Percentiles rank a stretch among this genome's conserved stretches.
phyloP scores from a whole-genome alignment of 2,113 vertebrate species.

The Pseudonaja textilis region DNA sequence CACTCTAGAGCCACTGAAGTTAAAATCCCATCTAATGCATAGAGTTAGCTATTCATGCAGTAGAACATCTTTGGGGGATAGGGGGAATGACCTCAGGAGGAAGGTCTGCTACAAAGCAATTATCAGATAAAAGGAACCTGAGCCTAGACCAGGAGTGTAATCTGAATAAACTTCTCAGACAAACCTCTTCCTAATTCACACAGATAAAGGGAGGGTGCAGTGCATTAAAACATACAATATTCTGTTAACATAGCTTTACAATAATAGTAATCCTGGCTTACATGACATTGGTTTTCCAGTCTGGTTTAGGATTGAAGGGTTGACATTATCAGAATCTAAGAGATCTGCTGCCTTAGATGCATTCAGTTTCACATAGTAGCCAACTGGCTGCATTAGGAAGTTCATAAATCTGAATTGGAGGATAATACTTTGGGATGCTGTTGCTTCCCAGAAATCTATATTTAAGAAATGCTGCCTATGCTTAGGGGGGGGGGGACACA shows the following conservation, averaged over 20 bases:
- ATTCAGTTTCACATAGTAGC: background rate
- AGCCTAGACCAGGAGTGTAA: background rate
- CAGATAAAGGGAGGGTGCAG: background rate
- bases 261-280: background rate
- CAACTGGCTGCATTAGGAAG: background rate
- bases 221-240: background rate
- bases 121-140: background rate
- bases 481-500: background rate
- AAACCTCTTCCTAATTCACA: background rate
- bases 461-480: background rate
- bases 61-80: background rate
- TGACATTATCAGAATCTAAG: background rate
- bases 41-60: background rate
- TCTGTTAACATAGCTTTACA: background rate
- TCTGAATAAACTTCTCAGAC: background rate
- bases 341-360: background rate
- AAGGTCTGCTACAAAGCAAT: background rate
- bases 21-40: background rate
- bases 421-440: background rate
- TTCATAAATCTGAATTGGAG: background rate
- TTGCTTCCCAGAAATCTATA: background rate
- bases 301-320: background rate
- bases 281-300: background rate
- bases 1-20: background rate
- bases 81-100: background rate